phyloP scores from a whole-genome alignment of 2,888 invertebrate genomes.

The Sarcophaga rosellei region DNA sequence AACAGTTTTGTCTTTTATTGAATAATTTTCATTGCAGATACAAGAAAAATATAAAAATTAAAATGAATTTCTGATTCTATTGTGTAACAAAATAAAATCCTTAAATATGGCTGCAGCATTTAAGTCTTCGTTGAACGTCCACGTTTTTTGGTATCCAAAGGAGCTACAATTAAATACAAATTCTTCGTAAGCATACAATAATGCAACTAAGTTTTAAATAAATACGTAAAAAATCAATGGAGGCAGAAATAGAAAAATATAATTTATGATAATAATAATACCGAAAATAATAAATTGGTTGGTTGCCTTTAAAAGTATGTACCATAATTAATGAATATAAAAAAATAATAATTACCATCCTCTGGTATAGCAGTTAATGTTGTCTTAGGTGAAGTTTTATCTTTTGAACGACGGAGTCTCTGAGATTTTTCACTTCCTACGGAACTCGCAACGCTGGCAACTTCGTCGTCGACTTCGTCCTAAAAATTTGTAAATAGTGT shows the following conservation, averaged over 20 bases:
- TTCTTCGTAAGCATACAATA: not conserved
- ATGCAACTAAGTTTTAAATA: not conserved
- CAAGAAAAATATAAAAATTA: slow-evolving; percentile 24
- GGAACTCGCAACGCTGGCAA: slow-evolving; percentile 71
- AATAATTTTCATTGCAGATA: slow-evolving; percentile 27
- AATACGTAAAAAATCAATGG: too few relatives aligned
- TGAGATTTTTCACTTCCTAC: slow-evolving; percentile 66
- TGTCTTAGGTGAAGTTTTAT: slow-evolving; percentile 69
- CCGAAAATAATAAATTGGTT: too few relatives aligned
- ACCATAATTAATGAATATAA: not conserved
- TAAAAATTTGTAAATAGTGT: slow-evolving; percentile 38
- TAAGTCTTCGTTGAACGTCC: slow-evolving; percentile 60
- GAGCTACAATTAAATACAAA: slow-evolving; percentile 21
- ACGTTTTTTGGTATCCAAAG: slow-evolving; percentile 62
- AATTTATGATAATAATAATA: too few relatives aligned
- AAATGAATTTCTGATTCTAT: slow-evolving; percentile 22
- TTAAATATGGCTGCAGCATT: slow-evolving; percentile 16
- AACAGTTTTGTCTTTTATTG: slow-evolving; percentile 14
- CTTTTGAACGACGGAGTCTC: slow-evolving; percentile 68
- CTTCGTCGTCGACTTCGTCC: slow-evolving; percentile 71
- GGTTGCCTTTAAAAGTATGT: too few relatives aligned
- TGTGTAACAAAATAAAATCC: slow-evolving; percentile 30
- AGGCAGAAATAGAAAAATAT: too few relatives aligned
- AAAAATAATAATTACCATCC: slow-evolving; percentile 61
- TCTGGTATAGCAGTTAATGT: slow-evolving; percentile 71